Conservation (phyloP, 2,888 invertebrate genomes). For the Emmelina monodactyla region DNA sequence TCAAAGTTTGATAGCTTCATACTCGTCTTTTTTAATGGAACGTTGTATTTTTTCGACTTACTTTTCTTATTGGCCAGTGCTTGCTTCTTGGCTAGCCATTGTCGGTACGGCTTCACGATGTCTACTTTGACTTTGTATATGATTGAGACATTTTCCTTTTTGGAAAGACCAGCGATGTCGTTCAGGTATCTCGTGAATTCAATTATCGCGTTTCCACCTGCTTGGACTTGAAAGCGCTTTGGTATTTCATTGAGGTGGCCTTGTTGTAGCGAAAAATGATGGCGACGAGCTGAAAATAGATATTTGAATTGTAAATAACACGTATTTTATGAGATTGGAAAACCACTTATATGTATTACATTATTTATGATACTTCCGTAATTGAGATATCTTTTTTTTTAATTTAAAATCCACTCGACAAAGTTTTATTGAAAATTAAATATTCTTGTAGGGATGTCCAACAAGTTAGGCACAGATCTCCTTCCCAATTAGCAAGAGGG, state of each 20-base stretch:
- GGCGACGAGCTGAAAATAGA: no score
- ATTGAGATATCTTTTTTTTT: no score
- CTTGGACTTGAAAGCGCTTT: conserved; percentile 32
- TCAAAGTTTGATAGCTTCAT: conserved; percentile 52
- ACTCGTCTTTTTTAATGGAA: conserved; percentile 46
- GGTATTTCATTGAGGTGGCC: conserved; percentile 32
- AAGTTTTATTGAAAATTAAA: no score
- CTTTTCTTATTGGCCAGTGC: conserved; percentile 23
- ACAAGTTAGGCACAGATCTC: no score
- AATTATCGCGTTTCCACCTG: conserved; percentile 20
- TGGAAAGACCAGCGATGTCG: conserved; percentile 32
- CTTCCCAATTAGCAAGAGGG: no score
- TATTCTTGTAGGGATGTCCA: no score
- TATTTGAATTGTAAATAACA: no score
- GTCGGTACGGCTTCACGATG: conserved; percentile 18
- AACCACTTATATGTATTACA: no score
- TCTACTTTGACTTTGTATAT: conserved; percentile 40
- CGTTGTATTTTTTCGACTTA: conserved; percentile 40
- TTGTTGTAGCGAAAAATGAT: no score
- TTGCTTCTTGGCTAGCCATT: conserved; percentile 8
- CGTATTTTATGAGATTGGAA: no score
- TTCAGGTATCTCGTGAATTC: conserved; percentile 33
- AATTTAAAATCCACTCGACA: no score
- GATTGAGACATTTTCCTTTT: conserved; percentile 29
- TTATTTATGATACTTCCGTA: no score